Conservation (phyloP, 23 tunicate genomes). For the Ciona savignyi region DNA sequence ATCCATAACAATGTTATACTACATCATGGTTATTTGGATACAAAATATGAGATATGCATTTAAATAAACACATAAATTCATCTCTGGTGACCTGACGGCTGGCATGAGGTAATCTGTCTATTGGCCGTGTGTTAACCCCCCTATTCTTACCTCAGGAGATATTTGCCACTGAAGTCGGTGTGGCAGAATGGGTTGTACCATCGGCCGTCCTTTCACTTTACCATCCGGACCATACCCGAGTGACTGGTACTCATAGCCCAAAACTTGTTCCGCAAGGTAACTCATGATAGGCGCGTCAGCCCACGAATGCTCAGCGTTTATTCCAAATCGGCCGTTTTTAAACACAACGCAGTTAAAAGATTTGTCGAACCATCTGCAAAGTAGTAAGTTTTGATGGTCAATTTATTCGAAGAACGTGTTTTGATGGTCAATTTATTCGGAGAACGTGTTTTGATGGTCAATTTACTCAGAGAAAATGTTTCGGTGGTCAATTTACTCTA, state of each 20-base stretch:
- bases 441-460: no score
- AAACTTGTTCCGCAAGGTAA: slow-evolving; percentile 52
- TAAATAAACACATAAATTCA: no score
- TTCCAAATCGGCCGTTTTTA: slow-evolving; percentile 88
- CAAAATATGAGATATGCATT: no score
- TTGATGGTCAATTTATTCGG: no score
- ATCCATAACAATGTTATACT: background rate
- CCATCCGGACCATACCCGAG: slow-evolving; percentile 70
- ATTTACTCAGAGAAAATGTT: no score
- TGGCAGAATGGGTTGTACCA: slow-evolving; percentile 26
- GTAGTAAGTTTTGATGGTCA: no score
- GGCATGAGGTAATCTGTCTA: no score
- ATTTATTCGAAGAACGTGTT: no score
- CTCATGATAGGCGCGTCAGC: slow-evolving; percentile 98
- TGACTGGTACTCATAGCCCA: slow-evolving; percentile 55
- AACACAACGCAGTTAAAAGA: slow-evolving; percentile 75
- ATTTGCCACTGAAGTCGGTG: slow-evolving; percentile 63
- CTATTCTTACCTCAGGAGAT: slow-evolving; percentile 41
- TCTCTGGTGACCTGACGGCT: no score
- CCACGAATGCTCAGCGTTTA: slow-evolving; percentile 99
- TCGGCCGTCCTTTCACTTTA: slow-evolving; percentile 34
- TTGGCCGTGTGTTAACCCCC: no score
- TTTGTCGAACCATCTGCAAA: slow-evolving; percentile 95
- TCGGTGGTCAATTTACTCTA: no score
- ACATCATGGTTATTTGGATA: background rate